These are phyloP conservation scores for Gambusia yucatana DNA, from an alignment of 2,797 vertebrate species.

Conservation along the genomic window DNA sequence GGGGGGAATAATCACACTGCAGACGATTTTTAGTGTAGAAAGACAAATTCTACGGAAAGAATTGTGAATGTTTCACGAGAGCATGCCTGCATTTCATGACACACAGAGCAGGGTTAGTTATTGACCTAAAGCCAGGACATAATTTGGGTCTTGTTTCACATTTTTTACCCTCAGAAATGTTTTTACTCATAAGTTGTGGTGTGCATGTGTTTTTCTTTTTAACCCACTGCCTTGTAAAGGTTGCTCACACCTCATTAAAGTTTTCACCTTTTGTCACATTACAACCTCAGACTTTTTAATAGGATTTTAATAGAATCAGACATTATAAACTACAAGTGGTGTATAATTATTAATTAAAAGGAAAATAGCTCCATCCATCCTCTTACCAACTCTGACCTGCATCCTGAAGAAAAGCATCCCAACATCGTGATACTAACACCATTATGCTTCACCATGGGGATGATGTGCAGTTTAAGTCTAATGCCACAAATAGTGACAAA, in stretches of 20 bases:
- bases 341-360: not conserved
- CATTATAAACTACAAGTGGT: not conserved
- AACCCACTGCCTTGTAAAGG: not conserved
- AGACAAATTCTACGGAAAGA: not conserved
- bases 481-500: not conserved
- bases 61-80: not conserved
- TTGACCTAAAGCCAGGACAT: not conserved
- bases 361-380: not conserved
- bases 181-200: not conserved
- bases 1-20: not conserved
- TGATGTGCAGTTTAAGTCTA: not conserved
- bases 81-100: not conserved
- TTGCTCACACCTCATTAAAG: not conserved
- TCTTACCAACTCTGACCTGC: not conserved
- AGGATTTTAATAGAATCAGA: not conserved
- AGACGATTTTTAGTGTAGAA: not conserved
- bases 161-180: not conserved
- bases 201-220: not conserved
- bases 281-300: not conserved
- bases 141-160: not conserved
- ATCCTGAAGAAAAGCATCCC: not conserved
- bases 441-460: not conserved
- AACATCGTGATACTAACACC: not conserved
- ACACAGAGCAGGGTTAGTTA: not conserved
- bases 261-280: slow-evolving; percentile 2